A percentile compares a stretch with the other conserved stretches of the same genome.
phyloP scores from a whole-genome alignment of 2,888 invertebrate species.

The Frankliniella fusca region DNA sequence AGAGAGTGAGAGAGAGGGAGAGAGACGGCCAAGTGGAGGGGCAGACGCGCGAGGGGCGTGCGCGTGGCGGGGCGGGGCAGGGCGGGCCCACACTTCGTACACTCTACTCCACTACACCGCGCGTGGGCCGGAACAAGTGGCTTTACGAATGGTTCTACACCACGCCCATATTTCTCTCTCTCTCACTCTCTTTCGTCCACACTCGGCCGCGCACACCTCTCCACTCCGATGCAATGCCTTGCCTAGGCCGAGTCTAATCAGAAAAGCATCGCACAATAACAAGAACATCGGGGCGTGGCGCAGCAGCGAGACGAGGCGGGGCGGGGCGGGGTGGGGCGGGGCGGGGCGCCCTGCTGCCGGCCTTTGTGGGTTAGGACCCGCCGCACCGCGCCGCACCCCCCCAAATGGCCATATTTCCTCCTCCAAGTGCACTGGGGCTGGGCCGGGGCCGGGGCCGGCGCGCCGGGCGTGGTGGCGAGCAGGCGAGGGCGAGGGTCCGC shows the following conservation, averaged over 20 bases:
- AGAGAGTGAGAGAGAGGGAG: neutral
- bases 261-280: neutral
- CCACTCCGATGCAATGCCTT: neutral
- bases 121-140: conserved; percentile 23
- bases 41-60: neutral
- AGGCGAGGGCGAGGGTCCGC: neutral
- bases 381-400: too few relatives aligned
- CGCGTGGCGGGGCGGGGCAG: conserved; percentile 2
- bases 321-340: too few relatives aligned
- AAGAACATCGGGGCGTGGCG: neutral
- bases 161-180: too few relatives aligned
- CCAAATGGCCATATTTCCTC: too few relatives aligned
- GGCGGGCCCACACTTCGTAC: conserved; percentile 12
- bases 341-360: too few relatives aligned
- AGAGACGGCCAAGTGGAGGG: neutral
- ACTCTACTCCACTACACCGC: neutral
- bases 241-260: neutral
- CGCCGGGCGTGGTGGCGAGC: neutral
- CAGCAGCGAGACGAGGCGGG: too few relatives aligned
- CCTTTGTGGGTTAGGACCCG: too few relatives aligned
- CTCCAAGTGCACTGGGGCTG: neutral
- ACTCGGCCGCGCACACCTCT: too few relatives aligned
- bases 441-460: neutral
- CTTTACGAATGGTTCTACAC: neutral
- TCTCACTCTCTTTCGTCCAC: too few relatives aligned